Evolutionary conservation across 2,797 vertebrate species (phyloP), one percentile per base, ranked within the genome.

Genomic region (Darevskia mixta): DNA sequence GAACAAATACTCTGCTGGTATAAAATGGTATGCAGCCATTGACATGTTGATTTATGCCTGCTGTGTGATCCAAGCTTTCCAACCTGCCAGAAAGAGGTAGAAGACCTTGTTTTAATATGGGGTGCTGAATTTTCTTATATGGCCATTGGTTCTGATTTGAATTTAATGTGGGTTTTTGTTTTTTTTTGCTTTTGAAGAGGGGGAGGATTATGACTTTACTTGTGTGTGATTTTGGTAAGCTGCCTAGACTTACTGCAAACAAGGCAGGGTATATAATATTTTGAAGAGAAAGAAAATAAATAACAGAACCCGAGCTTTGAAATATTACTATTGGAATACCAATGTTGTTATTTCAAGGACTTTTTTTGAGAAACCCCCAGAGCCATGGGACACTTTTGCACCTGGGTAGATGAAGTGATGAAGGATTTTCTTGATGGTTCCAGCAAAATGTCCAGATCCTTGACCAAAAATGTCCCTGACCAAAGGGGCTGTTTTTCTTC

Each of bases 361-460:
- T 88, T 85, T 81, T 82, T 18, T 55, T 55, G 49, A 55, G 55
- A 15, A 67, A 66, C n/a, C 43, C 45, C 64, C 8, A 17, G 49
- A 79, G 82, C 81, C 71, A 45, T 73, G 75, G 69, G 67, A 35
- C 41, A 64, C 29, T n/a, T 80, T 75, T 73, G 27, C 71, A 80
- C 17, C 29, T 66, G 78, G 43, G 17, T 17, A 32, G 41, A 25
- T 29, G 29, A 67, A 5, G 58, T 3, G 32, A 75, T 85, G 78
- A 85, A 76, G 58, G 83, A 89, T 89, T 85, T 89, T 66, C 38
- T 87, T 79, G 82, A 79, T 35, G 29, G 75, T 71, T 76, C 77
- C 71, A 85, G 41, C n/a, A 66, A 76, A 81, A 55, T 66, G 61
- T 67, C 66, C 55, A 66, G 17, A 35, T 27, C 67, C 27, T 81